phyloP scores from a whole-genome alignment of 2,888 invertebrate genomes.

The Drosophila borealis region DNA sequence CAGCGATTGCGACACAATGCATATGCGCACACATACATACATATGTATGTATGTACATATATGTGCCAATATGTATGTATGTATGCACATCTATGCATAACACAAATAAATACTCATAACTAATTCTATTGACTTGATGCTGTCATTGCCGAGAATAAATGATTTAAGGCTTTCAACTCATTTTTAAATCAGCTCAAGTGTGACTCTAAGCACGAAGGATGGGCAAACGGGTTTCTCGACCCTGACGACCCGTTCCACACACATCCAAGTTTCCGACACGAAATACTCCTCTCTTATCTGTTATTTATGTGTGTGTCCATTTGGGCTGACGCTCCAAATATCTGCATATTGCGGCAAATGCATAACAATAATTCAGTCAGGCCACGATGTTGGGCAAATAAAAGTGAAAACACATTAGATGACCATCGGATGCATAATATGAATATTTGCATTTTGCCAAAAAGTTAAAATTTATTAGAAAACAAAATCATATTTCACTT shows the following conservation, averaged over 20 bases:
- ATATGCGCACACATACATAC: constrained; percentile 22
- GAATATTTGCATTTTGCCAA: constrained; percentile 7
- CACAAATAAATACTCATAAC: constrained; percentile 17
- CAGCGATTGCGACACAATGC: constrained; percentile 53
- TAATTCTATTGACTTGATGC: constrained; percentile 25
- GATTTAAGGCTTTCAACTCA: constrained; percentile 27
- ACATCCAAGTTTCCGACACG: constrained; percentile 11
- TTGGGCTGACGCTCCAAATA: not conserved
- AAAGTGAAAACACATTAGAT: constrained; percentile 17
- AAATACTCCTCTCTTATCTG: constrained; percentile 1
- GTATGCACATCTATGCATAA: constrained; percentile 5
- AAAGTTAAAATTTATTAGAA: constrained; percentile 2
- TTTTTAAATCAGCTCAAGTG: not conserved
- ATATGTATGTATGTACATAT: constrained; percentile 1
- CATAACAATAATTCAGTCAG: constrained; percentile 5
- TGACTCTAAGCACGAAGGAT: constrained; percentile 2
- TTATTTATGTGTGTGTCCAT: not conserved
- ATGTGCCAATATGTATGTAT: not conserved
- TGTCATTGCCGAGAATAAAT: constrained; percentile 54
- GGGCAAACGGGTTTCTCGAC: constrained; percentile 16
- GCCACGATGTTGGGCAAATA: not conserved
- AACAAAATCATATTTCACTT: constrained; percentile 17
- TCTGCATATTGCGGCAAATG: constrained; percentile 11
- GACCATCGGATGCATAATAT: not conserved
- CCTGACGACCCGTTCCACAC: constrained; percentile 4